Percentiles rank a stretch among this genome's conserved stretches.
Conservation (phyloP, 2,797 vertebrate genomes). For the Galagoides demidoff region DNA sequence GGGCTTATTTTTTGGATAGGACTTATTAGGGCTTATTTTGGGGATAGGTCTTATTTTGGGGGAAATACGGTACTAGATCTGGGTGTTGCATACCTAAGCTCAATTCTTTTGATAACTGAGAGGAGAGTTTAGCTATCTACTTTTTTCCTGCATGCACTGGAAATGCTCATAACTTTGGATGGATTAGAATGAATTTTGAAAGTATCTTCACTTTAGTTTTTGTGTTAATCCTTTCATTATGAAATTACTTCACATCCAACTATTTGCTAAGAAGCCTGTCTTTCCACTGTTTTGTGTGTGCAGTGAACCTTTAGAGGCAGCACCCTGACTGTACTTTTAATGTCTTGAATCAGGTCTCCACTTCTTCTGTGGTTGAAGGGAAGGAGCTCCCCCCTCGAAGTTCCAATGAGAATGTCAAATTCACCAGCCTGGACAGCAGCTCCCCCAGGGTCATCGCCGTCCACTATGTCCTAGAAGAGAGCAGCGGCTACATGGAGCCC, state of each 20-base stretch:
- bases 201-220: background rate
- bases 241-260: background rate
- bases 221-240: background rate
- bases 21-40: no score
- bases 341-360: slow-evolving; percentile 92
- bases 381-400: slow-evolving; percentile 87
- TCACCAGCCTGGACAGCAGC: slow-evolving; percentile 85
- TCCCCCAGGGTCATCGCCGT: slow-evolving; percentile 87
- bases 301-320: background rate
- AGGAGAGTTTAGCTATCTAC: background rate
- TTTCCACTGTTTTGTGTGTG: background rate
- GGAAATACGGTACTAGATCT: background rate
- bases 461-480: slow-evolving; percentile 96
- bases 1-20: no score
- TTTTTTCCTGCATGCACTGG: background rate
- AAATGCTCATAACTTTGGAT: background rate
- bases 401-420: slow-evolving; percentile 82
- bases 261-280: background rate
- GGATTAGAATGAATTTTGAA: background rate
- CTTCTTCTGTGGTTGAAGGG: slow-evolving; percentile 93
- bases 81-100: background rate
- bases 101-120: background rate
- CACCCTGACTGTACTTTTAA: slow-evolving; percentile 55
- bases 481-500: slow-evolving; percentile 98
- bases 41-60: no score